Conservation (phyloP, 2,797 vertebrate species). For the Oryzias sinensis region DNA sequence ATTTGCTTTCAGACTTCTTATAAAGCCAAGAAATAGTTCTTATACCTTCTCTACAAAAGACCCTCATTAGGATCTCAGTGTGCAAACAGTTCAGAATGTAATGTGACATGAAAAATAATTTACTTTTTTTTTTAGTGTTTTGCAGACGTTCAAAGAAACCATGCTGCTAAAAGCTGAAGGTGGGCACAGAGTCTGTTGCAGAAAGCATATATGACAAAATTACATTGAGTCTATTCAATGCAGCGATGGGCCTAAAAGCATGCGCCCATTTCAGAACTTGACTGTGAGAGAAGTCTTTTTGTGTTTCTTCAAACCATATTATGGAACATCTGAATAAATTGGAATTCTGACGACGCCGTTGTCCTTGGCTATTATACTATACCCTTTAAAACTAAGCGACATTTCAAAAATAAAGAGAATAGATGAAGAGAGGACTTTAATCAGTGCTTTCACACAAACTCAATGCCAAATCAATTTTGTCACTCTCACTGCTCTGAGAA, state of each 20-base stretch:
- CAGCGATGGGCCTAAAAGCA: slow-evolving; percentile 31
- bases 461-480: slow-evolving; percentile 51
- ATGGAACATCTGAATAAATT: slow-evolving; percentile 49
- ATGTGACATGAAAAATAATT: not conserved
- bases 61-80: no score
- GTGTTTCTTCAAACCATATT: slow-evolving; percentile 46
- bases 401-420: slow-evolving; percentile 56
- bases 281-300: slow-evolving; percentile 47
- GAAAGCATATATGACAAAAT: slow-evolving; percentile 26
- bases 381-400: slow-evolving; percentile 58
- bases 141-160: not conserved
- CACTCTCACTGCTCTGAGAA: slow-evolving; percentile 23
- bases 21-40: not conserved
- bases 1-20: not conserved
- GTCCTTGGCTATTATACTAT: slow-evolving; percentile 62
- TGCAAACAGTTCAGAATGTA: not conserved
- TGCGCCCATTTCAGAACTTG: slow-evolving; percentile 33
- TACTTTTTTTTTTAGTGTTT: slow-evolving; percentile 6
- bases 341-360: slow-evolving; percentile 49
- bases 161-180: slow-evolving; percentile 5
- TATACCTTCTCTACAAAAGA: not conserved
- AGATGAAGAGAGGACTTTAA: slow-evolving; percentile 56
- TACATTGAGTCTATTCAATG: slow-evolving; percentile 17
- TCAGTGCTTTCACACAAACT: slow-evolving; percentile 52
- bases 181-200: slow-evolving; percentile 9